Evolutionary conservation across 2,797 vertebrate species (phyloP), one percentile per base, ranked within the genome.

Genomic region (Sphenodon punctatus): DNA sequence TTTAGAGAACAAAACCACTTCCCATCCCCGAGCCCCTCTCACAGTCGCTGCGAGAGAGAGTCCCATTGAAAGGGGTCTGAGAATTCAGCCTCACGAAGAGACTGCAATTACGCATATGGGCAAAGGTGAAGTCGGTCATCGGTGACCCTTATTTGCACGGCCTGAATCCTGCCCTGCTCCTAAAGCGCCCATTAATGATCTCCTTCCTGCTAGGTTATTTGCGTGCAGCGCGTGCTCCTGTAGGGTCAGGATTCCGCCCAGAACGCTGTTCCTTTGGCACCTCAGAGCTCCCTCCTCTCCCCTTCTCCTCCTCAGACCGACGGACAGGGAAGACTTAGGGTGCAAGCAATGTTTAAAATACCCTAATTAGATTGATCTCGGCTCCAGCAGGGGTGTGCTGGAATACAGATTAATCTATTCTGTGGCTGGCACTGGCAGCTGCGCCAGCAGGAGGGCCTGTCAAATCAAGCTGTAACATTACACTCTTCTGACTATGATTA

Each of bases 331-430:
- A 77, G 87, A 63, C 58, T 89, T 67, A 75, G 78, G 91, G 93
- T 77, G 82, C 92, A 87, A 88, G 92, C 71, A 64, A 91, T 85
- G 87, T 92, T 94, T 93, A 91, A 95, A 93, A 93, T 79, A 88
- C 84, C 85, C 93, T 95, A 94, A 95, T 96, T 94, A 94, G 93
- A 94, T 93, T 66, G 87, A 94, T 94, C 93, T 78, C 78, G 85
- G 93, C 91, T 95, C 85, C 32, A 74, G 93, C 64, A 34, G 84
- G 3, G 10, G 76, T n/a, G n/a, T 84, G 77, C 2, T 86, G 69
- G 94, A 95, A 94, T 94, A 93, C 92, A 95, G 95, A 96, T 95
- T 71, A 89, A 94, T 90, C 90, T 87, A 70, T 78, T 73, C 78
- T 66, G 48, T 25, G 87, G 86, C 78, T 77, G 80, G 80, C 80